Base-by-base conservation (phyloP, 2,797 vertebrate species). In the Takifugu ocellatus region DNA sequence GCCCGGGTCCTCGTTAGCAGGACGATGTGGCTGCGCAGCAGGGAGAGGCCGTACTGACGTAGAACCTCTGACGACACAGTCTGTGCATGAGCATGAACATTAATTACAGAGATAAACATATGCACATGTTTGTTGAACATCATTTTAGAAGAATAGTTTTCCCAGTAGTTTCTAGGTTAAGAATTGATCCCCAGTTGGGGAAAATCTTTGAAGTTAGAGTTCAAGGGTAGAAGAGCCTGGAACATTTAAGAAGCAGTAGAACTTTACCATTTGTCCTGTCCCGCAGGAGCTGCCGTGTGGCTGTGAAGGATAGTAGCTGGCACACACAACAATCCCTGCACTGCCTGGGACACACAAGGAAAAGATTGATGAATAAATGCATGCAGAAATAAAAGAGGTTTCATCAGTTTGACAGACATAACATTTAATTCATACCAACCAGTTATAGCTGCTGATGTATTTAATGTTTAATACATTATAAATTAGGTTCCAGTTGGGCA, bases 1-100 rank as follows among this genome's bases (percentile, higher is more conserved):
- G 88, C 87, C 16, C 95, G 90, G n/a, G 91, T 95, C 78, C 86
- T 88, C 27, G 88, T 95, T 64, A 98, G 71, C 42, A 96, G 74
- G 59, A 95, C 87, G 7, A 93, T 91, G 72, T 97, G 95, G 75
- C 92, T 96, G 70, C 84, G 59, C 59, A 85, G 66, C 63, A 92
- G 89, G 31, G 89, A 95, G 56, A 98, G 89, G 2, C 94, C 92
- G 7, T 93, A 93, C 16, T 86, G 89, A 39, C 94, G 90, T 24
- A 98, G 87, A 60, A 81, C 89, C 82, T 95, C 93, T 3, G 95
- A 92, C 60, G 93, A 94, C 61, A 91, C 84, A 44, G 90, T 82
- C 97, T 99, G 72, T 5, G 16, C 24, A 29, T 16, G 3, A 53
- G 14, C 33, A 77, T 3, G 39, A 3, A 56, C 42, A 76, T 76